Evolutionary conservation across 1,140 invertebrate genomes (phyloP).

Genomic region (Solen grandis): DNA sequence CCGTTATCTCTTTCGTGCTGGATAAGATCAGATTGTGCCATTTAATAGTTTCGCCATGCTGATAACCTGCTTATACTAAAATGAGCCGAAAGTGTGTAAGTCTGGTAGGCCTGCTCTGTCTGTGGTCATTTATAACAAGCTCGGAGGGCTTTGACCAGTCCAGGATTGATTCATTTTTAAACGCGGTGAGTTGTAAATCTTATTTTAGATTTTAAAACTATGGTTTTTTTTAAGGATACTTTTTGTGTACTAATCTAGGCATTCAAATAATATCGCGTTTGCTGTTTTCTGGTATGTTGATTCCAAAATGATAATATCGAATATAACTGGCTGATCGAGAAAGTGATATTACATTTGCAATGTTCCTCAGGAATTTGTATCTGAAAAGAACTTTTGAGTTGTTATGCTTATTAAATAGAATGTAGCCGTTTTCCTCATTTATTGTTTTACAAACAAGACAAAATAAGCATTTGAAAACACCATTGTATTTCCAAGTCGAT

Average conservation of each 20-base stretch:
- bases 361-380: background rate
- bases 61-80: no score
- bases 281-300: background rate
- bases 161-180: slow-evolving; percentile 3
- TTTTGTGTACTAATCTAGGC: background rate
- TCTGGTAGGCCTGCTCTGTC: no score
- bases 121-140: no score
- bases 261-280: background rate
- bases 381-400: background rate
- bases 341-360: no score
- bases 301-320: no score
- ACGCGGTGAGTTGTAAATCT: slow-evolving; percentile 8
- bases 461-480: background rate
- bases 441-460: background rate
- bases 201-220: background rate
- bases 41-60: no score
- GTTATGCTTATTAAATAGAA: background rate
- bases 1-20: no score
- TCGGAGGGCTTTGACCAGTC: slow-evolving; percentile 18
- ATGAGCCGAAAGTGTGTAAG: no score
- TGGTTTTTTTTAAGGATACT: background rate
- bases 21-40: no score
- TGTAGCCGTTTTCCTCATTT: background rate
- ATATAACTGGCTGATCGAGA: no score
- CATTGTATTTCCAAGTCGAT: background rate